A percentile compares a stretch with the other conserved stretches of the same genome.
Evolutionary conservation across 2,888 invertebrate species (phyloP).

Genomic region (Tromatobia lineatoria): DNA sequence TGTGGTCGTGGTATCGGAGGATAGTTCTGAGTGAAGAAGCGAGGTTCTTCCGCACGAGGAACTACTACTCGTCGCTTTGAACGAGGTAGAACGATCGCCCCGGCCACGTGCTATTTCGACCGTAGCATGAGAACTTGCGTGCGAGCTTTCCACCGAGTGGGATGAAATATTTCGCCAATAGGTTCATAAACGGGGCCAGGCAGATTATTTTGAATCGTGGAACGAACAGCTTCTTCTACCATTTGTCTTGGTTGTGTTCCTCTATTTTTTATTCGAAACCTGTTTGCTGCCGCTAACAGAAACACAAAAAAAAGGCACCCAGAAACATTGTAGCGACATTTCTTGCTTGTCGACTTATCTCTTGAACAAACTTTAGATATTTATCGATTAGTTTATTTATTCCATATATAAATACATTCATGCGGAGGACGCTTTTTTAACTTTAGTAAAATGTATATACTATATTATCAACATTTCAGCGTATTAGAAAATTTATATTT

Average conservation of each 20-base stretch:
- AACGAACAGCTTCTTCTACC: slow-evolving; percentile 32
- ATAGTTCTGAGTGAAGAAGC: slow-evolving; percentile 38
- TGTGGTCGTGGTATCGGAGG: slow-evolving; percentile 34
- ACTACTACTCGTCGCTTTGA: slow-evolving; percentile 44
- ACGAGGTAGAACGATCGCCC: slow-evolving; percentile 21
- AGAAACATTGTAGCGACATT: background rate
- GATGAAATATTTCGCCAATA: slow-evolving; percentile 60
- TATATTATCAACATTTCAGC: too few relatives aligned
- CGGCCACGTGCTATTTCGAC: slow-evolving; percentile 56
- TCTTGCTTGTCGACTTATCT: background rate
- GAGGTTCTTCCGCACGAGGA: slow-evolving; percentile 54
- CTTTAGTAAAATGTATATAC: background rate
- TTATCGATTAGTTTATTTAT: background rate
- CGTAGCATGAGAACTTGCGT: slow-evolving; percentile 36
- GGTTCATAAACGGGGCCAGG: slow-evolving; percentile 57
- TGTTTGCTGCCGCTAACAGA: background rate
- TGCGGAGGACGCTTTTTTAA: background rate
- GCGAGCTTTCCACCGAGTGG: slow-evolving; percentile 7
- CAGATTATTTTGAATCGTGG: slow-evolving; percentile 64
- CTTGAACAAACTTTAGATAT: slow-evolving; percentile 16
- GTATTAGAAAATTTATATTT: too few relatives aligned
- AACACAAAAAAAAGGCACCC: background rate
- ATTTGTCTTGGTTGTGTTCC: slow-evolving; percentile 32
- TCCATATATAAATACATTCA: too few relatives aligned
- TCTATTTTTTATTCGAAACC: slow-evolving; percentile 54